Percentiles rank a stretch among this genome's conserved stretches.
Conservation (phyloP, 2,797 vertebrate genomes). For the Varecia variegata region DNA sequence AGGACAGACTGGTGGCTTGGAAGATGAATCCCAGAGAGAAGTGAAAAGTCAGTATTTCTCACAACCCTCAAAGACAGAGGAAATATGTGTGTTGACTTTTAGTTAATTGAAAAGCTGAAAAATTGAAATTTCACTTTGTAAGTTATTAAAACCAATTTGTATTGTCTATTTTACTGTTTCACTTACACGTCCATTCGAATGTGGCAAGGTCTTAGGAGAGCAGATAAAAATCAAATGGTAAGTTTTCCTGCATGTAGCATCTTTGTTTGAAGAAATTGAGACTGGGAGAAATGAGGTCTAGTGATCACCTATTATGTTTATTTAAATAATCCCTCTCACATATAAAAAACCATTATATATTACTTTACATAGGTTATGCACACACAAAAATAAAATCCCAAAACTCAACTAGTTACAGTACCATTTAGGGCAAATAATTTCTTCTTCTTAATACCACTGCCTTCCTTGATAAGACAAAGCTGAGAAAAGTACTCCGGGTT, state of each 20-base stretch:
- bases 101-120: constrained; percentile 16
- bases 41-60: background rate
- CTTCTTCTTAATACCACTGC: constrained; percentile 34
- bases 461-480: constrained; percentile 25
- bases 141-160: background rate
- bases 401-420: constrained; percentile 18
- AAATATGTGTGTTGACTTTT: constrained; percentile 22
- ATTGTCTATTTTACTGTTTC: background rate
- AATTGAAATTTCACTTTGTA: constrained; percentile 21
- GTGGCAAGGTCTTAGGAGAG: background rate
- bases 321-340: background rate
- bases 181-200: background rate
- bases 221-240: background rate
- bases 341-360: background rate
- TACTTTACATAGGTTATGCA: background rate
- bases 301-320: background rate
- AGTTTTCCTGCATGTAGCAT: background rate
- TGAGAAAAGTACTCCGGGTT: constrained; percentile 46
- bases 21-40: constrained; percentile 9
- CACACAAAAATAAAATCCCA: background rate
- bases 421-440: constrained; percentile 27
- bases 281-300: background rate
- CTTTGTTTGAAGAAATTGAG: background rate
- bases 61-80: background rate
- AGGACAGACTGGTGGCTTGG: background rate